Percentiles rank a stretch among this genome's conserved stretches.
phyloP scores from a whole-genome alignment of 2,888 invertebrate genomes.

The Panorpa germanica region DNA sequence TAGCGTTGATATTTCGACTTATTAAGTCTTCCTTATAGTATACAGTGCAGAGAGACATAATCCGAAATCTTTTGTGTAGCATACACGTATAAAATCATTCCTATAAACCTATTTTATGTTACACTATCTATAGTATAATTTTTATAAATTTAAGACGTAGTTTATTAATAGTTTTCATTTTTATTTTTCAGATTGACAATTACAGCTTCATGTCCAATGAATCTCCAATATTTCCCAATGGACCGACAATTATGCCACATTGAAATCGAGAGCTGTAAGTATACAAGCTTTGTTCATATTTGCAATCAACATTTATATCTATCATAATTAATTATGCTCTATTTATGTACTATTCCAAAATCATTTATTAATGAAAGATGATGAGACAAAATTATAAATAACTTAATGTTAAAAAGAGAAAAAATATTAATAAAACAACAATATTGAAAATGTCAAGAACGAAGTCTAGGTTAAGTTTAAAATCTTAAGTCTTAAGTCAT shows the following conservation, averaged over 20 bases:
- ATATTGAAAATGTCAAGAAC: too few species aligned
- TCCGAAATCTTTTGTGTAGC: too few species aligned
- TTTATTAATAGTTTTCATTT: conserved; percentile 7
- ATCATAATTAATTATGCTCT: neutral
- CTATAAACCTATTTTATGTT: too few species aligned
- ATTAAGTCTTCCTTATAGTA: too few species aligned
- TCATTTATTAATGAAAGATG: conserved; percentile 7
- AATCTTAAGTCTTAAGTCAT: too few species aligned
- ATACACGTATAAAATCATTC: too few species aligned
- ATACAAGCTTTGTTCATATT: conserved; percentile 21
- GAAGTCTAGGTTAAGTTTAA: too few species aligned
- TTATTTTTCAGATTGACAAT: conserved; percentile 64
- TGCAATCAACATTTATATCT: conserved; percentile 4
- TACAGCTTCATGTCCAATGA: conserved; percentile 91
- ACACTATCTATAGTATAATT: too few species aligned
- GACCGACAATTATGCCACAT: conserved; percentile 87
- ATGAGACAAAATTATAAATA: neutral
- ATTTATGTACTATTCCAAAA: conserved; percentile 12
- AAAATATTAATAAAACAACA: too few species aligned
- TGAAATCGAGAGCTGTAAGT: conserved; percentile 97
- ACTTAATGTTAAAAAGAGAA: neutral
- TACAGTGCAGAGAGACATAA: too few species aligned
- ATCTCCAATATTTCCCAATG: conserved; percentile 92
- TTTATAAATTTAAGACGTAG: too few species aligned
- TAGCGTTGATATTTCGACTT: too few species aligned